Base-by-base conservation (phyloP, 2,797 vertebrate genomes). In the Pelobates cultripes region DNA sequence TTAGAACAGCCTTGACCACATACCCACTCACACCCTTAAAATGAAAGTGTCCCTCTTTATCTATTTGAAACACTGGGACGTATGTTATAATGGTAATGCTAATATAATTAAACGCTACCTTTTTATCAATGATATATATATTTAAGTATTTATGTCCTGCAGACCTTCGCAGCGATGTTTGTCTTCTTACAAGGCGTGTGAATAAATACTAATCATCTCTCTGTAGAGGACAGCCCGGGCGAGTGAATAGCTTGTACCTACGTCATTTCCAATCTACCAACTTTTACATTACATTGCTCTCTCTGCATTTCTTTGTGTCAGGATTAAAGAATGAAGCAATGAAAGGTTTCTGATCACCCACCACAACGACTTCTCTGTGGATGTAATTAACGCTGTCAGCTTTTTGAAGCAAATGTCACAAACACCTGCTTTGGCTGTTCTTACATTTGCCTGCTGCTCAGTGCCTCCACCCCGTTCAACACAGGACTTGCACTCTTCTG, bases 381-480 rank as follows among this genome's bases (percentile, higher is more conserved):
- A 81, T 82, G 80, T 86, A 5, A 0, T 86, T 88, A 78, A 63
- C 45, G 3, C 44, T 79, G 60, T 83, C 84, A 74, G 78, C 7
- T 81, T 82, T 78, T 7, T 72, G 61, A 83, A 84, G 81, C 73
- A 72, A 10, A 55, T 61, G 66, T 75, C 73, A 74, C 64, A 73
- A 14, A 40, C 40, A 8, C 40, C 42, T 74, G 47, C 51, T 63
- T 69, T 57, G 57, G 4, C 72, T 13, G 64, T 40, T 74, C 47
- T 73, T 10, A 51, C 63, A 9, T n/a, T 3, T 78, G 2, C 28
- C 42, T 4, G 51, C 12, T 45, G n/a, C n/a, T 70, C 15, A 15
- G 42, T 67, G 43, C 47, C 69, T 70, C 9, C 17, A 70, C 14
- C 28, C 28, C 28, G 28, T 28, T 28, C 28, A 28, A 28, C 28